A percentile compares a stretch with the other conserved stretches of the same genome.
These are phyloP conservation scores for Iphiclides podalirius DNA, from an alignment of 2,888 invertebrate genomes.

Conservation along the genomic window DNA sequence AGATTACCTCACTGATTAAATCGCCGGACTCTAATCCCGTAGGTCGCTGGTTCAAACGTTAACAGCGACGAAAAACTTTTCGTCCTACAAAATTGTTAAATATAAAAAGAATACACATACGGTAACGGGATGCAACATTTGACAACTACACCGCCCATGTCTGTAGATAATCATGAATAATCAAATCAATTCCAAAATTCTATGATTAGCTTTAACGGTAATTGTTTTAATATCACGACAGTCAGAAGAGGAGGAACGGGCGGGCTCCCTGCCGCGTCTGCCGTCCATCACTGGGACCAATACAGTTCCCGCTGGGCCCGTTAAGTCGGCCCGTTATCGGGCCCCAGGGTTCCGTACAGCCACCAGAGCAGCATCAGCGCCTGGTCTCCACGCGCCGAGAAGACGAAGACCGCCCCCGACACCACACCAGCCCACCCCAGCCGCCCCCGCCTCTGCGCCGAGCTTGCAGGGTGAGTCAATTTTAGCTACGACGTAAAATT, in stretches of 20 bases:
- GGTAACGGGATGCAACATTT: too few species aligned
- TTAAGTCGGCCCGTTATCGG: conserved; percentile 92
- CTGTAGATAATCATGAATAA: too few species aligned
- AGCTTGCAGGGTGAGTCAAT: conserved; percentile 81
- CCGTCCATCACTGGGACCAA: conserved; percentile 74
- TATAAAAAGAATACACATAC: too few species aligned
- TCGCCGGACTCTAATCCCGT: too few species aligned
- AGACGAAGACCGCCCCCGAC: conserved; percentile 74
- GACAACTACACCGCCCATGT: too few species aligned
- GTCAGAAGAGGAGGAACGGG: conserved; percentile 81
- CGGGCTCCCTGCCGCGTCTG: conserved; percentile 89
- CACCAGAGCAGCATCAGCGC: conserved; percentile 87
- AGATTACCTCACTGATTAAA: too few species aligned
- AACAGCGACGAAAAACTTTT: too few species aligned
- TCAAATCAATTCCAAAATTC: too few species aligned
- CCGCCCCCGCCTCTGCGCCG: conserved; percentile 68
- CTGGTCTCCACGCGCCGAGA: conserved; percentile 85
- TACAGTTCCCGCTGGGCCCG: conserved; percentile 81
- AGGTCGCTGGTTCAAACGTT: too few species aligned
- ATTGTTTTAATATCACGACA: conserved; percentile 33
- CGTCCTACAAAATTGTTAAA: too few species aligned
- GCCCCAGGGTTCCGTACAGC: conserved; percentile 90
- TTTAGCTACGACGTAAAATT: too few species aligned
- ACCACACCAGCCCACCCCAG: conserved; percentile 61
- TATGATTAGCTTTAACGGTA: too few species aligned